A percentile compares a stretch with the other conserved stretches of the same genome.
These are phyloP conservation scores for Drosophila gaucha DNA, from an alignment of 2,888 invertebrate species.

Conservation along the genomic window DNA sequence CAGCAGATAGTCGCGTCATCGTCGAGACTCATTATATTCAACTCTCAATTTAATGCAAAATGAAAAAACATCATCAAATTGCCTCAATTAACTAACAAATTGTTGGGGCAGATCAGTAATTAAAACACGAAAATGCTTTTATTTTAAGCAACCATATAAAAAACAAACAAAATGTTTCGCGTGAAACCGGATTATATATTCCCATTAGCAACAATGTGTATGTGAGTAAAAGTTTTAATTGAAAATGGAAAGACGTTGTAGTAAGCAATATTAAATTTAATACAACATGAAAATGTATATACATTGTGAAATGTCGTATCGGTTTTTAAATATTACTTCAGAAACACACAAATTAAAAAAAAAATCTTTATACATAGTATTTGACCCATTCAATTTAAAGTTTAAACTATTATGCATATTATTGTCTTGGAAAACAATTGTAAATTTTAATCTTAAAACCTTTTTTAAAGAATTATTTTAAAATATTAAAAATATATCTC, in stretches of 20 bases:
- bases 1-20: slow-evolving; percentile 26
- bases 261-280: slow-evolving; percentile 14
- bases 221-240: slow-evolving; percentile 28
- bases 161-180: slow-evolving; percentile 24
- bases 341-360: not conserved
- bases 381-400: no score
- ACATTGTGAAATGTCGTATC: not conserved
- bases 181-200: slow-evolving; percentile 33
- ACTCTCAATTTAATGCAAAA: slow-evolving; percentile 20
- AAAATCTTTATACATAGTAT: no score
- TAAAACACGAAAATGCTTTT: slow-evolving; percentile 72
- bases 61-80: slow-evolving; percentile 49
- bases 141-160: slow-evolving; percentile 27
- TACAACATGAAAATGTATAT: slow-evolving; percentile 3
- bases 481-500: no score
- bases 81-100: slow-evolving; percentile 70
- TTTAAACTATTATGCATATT: no score
- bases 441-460: no score
- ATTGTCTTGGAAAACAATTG: no score
- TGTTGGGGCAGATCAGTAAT: slow-evolving; percentile 76
- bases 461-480: no score
- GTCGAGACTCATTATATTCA: slow-evolving; percentile 10
- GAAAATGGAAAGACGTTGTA: not conserved
- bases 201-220: slow-evolving; percentile 26
- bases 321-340: not conserved